These are phyloP conservation scores for Stichodactyla helianthus DNA, from an alignment of 64 coral and sea anemone genomes.

Conservation along the genomic window DNA sequence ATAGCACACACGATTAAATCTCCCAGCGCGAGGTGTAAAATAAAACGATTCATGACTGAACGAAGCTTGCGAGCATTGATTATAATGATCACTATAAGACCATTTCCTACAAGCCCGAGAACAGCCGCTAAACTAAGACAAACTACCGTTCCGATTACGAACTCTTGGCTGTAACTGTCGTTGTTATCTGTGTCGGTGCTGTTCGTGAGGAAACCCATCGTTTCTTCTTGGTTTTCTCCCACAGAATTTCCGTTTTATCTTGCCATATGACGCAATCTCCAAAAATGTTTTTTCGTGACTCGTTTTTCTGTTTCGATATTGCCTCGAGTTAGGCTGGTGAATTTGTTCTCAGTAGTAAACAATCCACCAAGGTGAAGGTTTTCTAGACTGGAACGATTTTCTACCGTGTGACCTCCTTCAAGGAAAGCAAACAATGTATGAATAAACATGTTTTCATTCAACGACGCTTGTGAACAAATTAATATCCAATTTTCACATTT, in stretches of 20 bases:
- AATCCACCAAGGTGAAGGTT: too few species aligned
- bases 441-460: background rate
- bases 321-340: background rate
- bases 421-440: background rate
- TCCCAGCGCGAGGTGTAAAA: constrained; percentile 73
- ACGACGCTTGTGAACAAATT: background rate
- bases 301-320: background rate
- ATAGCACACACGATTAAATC: constrained; percentile 71
- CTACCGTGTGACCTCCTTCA: background rate
- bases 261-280: background rate
- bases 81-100: constrained; percentile 65
- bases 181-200: background rate
- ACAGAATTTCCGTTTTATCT: background rate
- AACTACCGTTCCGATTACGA: constrained; percentile 35
- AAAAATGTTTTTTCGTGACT: background rate
- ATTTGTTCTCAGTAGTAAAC: background rate
- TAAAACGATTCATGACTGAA: constrained; percentile 90
- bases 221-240: background rate
- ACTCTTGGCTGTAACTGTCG: constrained; percentile 32
- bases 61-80: constrained; percentile 66
- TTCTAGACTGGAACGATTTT: background rate
- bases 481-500: background rate
- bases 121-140: constrained; percentile 48
- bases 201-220: background rate
- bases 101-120: constrained; percentile 67